Evolutionary conservation across 2,888 invertebrate genomes (phyloP), one percentile per base, ranked within the genome.

Genomic region (Tipula unca): DNA sequence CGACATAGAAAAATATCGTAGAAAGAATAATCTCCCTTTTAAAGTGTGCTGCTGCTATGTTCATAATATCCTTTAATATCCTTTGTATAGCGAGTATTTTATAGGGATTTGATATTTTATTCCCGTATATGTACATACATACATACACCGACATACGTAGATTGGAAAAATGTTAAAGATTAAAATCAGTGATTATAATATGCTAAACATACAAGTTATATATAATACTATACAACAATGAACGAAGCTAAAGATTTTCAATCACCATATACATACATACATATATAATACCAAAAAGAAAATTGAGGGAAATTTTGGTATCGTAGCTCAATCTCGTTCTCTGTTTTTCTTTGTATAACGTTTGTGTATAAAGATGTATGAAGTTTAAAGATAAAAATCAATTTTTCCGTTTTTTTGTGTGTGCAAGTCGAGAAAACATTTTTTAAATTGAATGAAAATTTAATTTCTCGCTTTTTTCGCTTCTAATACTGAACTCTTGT

Each of bases 131-230:
- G 10, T 69, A 69, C 69, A 5, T 32, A 32, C 32, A 32, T 32
- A 32, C 32, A 6, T 32, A 32, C 32, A 32, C 32, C 32, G 69
- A 69, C 69, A 25, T 69, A 69, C 69, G 69, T 25, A 69, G 69
- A 69, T 69, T 69, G 69, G 69, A 69, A 69, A 69, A 69, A 69
- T 69, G 69, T 69, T 69, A 69, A 69, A 69, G 69, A 69, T 69
- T 69, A 69, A 69, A 69, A 69, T 69, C 69, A 69, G 69, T 69
- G 69, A 69, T 69, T 69, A 69, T 69, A 69, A 69, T 69, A 69
- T 69, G 69, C 69, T 69, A 69, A 69, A 69, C 69, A 69, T 10
- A 69, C 69, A 69, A 10, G 69, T 69, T 69, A 25, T 69, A 69
- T n/a, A n/a, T n/a, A n/a, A n/a, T n/a, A n/a, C n/a, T n/a, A n/a